Percentiles rank a stretch among this genome's conserved stretches.
phyloP scores from a whole-genome alignment of 2,888 invertebrate genomes.

The Willowsia nigromaculata region DNA sequence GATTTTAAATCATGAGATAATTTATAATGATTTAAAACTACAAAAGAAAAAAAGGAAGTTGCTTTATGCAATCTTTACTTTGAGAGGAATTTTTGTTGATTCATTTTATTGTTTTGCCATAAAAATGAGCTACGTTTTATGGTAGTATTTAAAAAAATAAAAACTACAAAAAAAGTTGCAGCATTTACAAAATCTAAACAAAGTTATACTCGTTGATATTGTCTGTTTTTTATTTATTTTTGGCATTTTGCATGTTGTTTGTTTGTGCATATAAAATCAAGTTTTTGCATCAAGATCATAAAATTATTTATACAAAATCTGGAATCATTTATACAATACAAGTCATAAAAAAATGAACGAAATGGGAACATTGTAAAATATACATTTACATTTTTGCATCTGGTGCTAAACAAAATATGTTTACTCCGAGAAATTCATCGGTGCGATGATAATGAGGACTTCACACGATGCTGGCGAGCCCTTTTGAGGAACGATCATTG shows the following conservation, averaged over 20 bases:
- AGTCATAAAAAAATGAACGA: too few species aligned
- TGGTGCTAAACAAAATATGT: too few species aligned
- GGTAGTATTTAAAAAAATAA: constrained; percentile 67
- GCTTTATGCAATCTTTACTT: constrained; percentile 36
- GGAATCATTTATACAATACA: too few species aligned
- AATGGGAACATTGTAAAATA: too few species aligned
- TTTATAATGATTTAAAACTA: constrained; percentile 1
- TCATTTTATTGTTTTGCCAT: constrained; percentile 61
- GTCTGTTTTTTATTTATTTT: constrained; percentile 1
- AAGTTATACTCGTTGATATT: neutral
- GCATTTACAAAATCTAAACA: constrained; percentile 70
- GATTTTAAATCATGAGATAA: neutral
- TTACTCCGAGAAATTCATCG: neutral
- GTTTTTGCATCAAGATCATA: too few species aligned
- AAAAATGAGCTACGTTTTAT: constrained; percentile 65
- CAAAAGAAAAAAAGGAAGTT: neutral
- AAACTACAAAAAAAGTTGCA: constrained; percentile 66
- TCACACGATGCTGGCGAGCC: neutral
- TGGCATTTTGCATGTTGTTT: neutral
- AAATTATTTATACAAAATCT: too few species aligned
- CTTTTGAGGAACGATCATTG: neutral
- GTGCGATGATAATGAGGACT: neutral
- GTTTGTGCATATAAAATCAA: neutral
- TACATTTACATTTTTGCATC: too few species aligned
- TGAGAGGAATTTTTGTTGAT: constrained; percentile 31